Evolutionary conservation across 2,888 invertebrate genomes (phyloP).

Genomic region (Ochropleura plecta): DNA sequence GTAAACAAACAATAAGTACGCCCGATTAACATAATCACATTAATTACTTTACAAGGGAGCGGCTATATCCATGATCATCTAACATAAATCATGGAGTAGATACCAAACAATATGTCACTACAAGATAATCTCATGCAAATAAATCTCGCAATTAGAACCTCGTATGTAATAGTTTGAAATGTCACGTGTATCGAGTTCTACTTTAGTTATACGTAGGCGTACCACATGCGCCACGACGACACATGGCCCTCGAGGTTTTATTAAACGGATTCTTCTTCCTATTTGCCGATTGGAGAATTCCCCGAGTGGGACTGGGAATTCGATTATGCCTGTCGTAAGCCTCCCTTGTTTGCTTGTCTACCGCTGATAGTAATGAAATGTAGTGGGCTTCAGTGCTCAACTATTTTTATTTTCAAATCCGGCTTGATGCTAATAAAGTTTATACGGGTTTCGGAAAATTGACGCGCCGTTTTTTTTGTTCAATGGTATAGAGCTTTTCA

Average conservation of each 20-base stretch:
- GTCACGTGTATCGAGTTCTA: slow-evolving; percentile 62
- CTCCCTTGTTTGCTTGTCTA: slow-evolving; percentile 74
- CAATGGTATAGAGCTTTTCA: slow-evolving; percentile 23
- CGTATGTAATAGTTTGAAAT: slow-evolving; percentile 47
- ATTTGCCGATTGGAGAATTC: slow-evolving; percentile 81
- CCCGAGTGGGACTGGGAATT: slow-evolving; percentile 74
- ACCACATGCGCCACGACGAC: slow-evolving; percentile 63
- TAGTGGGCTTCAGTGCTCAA: slow-evolving; percentile 34
- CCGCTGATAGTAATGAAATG: slow-evolving; percentile 67
- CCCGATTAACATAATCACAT: slow-evolving; percentile 45
- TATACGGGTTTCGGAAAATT: slow-evolving; percentile 33
- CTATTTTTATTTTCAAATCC: slow-evolving; percentile 20
- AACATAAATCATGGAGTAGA: slow-evolving; percentile 34
- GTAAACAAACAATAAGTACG: slow-evolving; percentile 40
- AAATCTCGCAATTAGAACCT: slow-evolving; percentile 38
- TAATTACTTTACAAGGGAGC: slow-evolving; percentile 36
- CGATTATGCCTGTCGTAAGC: slow-evolving; percentile 78
- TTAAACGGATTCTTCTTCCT: slow-evolving; percentile 78
- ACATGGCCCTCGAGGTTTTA: slow-evolving; percentile 71
- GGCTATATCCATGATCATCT: slow-evolving; percentile 34
- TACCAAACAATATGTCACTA: slow-evolving; percentile 31
- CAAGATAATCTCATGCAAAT: slow-evolving; percentile 52
- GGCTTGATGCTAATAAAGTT: slow-evolving; percentile 29
- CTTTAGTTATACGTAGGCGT: slow-evolving; percentile 47
- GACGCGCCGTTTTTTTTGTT: slow-evolving; percentile 45